Base-by-base conservation (phyloP, 2,888 invertebrate species). In the Alviniconcha strummeri region DNA sequence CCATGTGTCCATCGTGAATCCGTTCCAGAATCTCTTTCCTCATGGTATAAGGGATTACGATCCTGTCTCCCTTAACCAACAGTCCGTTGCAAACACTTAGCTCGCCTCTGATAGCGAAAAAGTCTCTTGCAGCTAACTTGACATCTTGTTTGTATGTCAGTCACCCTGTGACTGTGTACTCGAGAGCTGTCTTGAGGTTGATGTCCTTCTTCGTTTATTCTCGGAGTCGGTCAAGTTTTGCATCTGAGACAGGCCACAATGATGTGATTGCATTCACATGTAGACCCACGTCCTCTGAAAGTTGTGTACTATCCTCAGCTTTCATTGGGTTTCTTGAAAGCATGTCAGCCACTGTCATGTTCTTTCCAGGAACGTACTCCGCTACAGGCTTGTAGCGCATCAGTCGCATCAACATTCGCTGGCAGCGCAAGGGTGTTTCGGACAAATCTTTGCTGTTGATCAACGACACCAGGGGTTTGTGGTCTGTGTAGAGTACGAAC, bases 1-100 rank as follows among this genome's bases (percentile, higher is more conserved):
- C 87, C 78, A 82, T 80, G 67, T 88, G 88, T 13, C 88, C 88
- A 7, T 85, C 82, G 75, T 88, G 88, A 8, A 88, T 81, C n/a
- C 55, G 57, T 19, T 82, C 72, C 55, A 88, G 72, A 5, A 87
- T 83, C 8, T 86, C 85, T 55, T 57, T 6, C 36, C 81, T 64
- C 79, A 86, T 5, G 19, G 17, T 15, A 11, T 52, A 17, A 8
- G 79, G 67, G 19, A 79, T 64, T 15, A 79, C 67, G 17, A 64
- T 79, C 4, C 64, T 19, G 55, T 13, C 64, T 3, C 67, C 79
- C 5, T 8, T 19, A 3, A 67, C n/a, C 3, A 79, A 52, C 1
- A 67, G 67, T 52, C 79, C 64, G 15, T 36, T 11, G 8, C 9
- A 15, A 36, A 36, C 79, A 64, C 79, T 64, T 15, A 79, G 79